Conservation (phyloP, 2,797 vertebrate genomes). For the Luscinia megarhynchos region DNA sequence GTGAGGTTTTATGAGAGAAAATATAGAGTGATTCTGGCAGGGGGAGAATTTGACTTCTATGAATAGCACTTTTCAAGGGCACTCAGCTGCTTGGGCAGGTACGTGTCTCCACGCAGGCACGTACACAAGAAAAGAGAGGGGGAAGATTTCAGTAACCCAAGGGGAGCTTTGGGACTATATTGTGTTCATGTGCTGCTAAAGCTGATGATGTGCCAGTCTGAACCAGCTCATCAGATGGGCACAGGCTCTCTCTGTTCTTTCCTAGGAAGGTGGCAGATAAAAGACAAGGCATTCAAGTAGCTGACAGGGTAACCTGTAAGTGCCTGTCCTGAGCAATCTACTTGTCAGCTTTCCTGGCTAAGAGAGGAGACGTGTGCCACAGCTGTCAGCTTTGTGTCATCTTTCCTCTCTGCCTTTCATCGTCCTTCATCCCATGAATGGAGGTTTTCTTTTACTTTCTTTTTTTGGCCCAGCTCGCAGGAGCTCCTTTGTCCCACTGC, state of each 20-base stretch:
- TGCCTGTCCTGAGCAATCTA: constrained; percentile 75
- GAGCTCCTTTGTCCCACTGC: constrained; percentile 18
- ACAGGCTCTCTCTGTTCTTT: constrained; percentile 68
- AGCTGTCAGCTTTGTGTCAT: constrained; percentile 76
- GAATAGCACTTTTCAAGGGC: constrained; percentile 14
- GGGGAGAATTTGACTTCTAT: not conserved
- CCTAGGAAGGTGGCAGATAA: constrained; percentile 77
- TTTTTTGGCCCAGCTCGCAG: constrained; percentile 55
- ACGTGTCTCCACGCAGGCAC: not conserved
- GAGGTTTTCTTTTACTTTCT: constrained; percentile 72
- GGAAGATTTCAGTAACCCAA: constrained; percentile 20
- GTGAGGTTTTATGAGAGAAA: not conserved
- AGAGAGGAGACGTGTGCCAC: constrained; percentile 72
- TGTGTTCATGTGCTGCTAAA: constrained; percentile 30
- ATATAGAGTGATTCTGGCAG: not conserved
- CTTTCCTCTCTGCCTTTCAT: constrained; percentile 75
- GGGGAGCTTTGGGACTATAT: not conserved
- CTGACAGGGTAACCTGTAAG: constrained; percentile 76
- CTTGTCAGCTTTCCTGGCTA: constrained; percentile 76
- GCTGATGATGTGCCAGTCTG: constrained; percentile 65
- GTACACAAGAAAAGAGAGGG: not conserved
- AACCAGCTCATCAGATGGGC: constrained; percentile 69
- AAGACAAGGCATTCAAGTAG: constrained; percentile 78
- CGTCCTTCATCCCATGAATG: constrained; percentile 75
- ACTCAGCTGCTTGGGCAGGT: constrained; percentile 7